phyloP scores from a whole-genome alignment of 2,888 invertebrate genomes.

The Thymelicus acteon region DNA sequence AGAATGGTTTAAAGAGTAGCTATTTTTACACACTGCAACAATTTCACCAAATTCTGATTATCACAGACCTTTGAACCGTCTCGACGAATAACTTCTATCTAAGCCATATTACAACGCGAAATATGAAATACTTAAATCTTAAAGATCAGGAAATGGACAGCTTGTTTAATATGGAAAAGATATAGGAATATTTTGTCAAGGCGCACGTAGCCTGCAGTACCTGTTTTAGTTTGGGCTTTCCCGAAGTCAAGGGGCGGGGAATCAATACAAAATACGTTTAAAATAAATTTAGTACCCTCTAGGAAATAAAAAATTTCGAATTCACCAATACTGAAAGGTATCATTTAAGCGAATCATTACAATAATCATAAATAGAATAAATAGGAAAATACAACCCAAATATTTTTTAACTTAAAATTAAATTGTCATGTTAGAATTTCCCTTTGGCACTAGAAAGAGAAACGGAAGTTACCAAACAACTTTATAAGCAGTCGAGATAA shows the following conservation, averaged over 20 bases:
- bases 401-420: constrained; percentile 40
- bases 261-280: background rate
- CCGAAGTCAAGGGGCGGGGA: background rate
- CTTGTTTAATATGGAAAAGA: constrained; percentile 15
- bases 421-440: constrained; percentile 74
- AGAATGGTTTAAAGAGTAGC: background rate
- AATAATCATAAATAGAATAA: constrained; percentile 46
- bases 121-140: constrained; percentile 37
- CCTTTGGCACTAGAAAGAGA: constrained; percentile 76
- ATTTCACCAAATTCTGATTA: constrained; percentile 49
- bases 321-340: constrained; percentile 60
- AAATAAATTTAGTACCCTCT: constrained; percentile 14
- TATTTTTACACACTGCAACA: constrained; percentile 32
- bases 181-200: background rate
- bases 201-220: background rate
- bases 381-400: constrained; percentile 37
- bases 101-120: constrained; percentile 31
- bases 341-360: constrained; percentile 57
- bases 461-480: constrained; percentile 49
- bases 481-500: constrained; percentile 54
- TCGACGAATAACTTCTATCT: constrained; percentile 38
- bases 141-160: constrained; percentile 36
- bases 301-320: constrained; percentile 36
- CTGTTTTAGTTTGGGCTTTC: background rate
- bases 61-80: constrained; percentile 71